Conservation (phyloP, 2,113 vertebrate genomes). For the Machaerirhynchus nigripectus region DNA sequence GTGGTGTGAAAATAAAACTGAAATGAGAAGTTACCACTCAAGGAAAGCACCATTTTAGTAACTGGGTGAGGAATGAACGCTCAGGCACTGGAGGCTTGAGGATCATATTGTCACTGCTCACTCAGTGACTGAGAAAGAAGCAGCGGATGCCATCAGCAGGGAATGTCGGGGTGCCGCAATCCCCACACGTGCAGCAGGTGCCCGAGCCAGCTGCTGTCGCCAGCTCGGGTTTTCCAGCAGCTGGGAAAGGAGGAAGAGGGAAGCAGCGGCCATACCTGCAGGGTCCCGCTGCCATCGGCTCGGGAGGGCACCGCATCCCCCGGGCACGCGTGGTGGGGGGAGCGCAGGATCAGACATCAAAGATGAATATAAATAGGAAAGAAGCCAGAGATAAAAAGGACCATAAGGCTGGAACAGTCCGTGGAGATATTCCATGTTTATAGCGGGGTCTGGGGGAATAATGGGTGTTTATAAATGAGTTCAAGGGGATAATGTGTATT, state of each 20-base stretch:
- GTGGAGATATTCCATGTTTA: constrained; percentile 39
- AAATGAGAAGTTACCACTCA: background rate
- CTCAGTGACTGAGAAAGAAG: background rate
- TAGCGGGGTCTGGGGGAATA: constrained; percentile 34
- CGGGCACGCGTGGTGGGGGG: background rate
- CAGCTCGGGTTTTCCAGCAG: background rate
- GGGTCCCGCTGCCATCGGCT: background rate
- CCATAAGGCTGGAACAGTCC: constrained; percentile 22
- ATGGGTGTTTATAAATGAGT: constrained; percentile 66
- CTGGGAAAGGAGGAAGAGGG: fast-evolving
- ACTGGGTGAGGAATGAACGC: background rate
- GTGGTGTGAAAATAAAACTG: background rate
- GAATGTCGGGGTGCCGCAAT: background rate
- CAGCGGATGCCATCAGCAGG: background rate
- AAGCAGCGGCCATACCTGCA: background rate
- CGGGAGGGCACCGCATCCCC: background rate
- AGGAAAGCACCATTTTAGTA: background rate
- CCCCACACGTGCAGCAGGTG: background rate
- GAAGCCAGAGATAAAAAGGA: constrained; percentile 55
- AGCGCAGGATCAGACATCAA: background rate
- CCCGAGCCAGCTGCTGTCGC: background rate
- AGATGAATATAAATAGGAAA: background rate
- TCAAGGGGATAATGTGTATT: constrained; percentile 59
- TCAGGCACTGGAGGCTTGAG: background rate
- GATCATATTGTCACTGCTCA: background rate